Conservation (phyloP, 2,888 invertebrate species). For the Lasioglossum lativentre region DNA sequence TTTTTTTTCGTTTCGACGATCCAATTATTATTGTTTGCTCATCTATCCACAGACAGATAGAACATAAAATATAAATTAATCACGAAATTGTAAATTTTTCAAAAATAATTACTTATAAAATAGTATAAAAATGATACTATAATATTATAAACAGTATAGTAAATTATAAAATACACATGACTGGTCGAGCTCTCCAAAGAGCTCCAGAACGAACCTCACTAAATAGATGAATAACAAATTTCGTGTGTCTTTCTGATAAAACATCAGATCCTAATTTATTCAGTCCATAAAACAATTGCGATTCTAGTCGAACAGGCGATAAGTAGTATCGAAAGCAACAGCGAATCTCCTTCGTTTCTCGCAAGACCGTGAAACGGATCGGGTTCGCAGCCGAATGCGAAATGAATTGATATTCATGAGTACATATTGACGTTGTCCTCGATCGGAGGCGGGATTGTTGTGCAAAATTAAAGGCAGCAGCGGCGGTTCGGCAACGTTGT, state of each 20-base stretch:
- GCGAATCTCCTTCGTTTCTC: background rate
- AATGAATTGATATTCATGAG: conserved; percentile 4
- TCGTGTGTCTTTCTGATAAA: background rate
- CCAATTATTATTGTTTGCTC: background rate
- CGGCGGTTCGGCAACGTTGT: background rate
- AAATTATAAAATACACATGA: no score
- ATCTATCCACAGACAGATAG: no score
- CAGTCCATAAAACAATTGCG: background rate
- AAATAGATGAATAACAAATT: background rate
- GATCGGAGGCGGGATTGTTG: background rate
- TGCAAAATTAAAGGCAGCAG: background rate
- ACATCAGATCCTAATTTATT: background rate
- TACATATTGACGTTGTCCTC: background rate
- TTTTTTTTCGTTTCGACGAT: conserved; percentile 1
- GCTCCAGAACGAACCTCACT: no score
- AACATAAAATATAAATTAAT: no score
- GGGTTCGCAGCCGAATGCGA: background rate
- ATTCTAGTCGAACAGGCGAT: background rate
- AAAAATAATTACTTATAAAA: no score
- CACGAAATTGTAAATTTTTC: no score
- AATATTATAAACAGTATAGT: no score
- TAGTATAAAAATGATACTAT: no score
- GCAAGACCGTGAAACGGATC: background rate
- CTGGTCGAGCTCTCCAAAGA: no score
- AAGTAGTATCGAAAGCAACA: background rate